A percentile compares a stretch with the other conserved stretches of the same genome.
Conservation (phyloP, 2,888 invertebrate species). For the Craniophora ligustri region DNA sequence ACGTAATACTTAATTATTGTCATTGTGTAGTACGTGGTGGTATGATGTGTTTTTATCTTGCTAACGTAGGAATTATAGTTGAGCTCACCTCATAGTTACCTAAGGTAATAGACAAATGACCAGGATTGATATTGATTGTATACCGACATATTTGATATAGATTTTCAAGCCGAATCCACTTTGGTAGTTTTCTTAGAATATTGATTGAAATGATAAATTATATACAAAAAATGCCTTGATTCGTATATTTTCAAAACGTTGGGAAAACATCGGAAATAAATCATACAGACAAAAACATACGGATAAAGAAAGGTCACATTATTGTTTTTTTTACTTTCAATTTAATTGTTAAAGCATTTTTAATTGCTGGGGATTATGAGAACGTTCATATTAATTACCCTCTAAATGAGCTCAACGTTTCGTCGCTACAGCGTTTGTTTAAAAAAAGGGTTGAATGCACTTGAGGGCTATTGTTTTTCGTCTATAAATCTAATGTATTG, state of each 20-base stretch:
- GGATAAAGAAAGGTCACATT: conserved; percentile 64
- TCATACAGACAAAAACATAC: conserved; percentile 37
- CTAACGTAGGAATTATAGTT: no score
- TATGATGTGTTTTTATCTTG: no score
- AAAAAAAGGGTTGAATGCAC: conserved; percentile 79
- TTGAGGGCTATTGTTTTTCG: conserved; percentile 80
- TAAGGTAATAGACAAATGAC: no score
- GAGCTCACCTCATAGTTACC: no score
- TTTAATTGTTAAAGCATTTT: conserved; percentile 65
- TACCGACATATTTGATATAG: no score
- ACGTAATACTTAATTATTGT: conserved; percentile 10
- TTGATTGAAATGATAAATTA: no score
- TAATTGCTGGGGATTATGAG: conserved; percentile 83
- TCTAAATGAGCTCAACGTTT: conserved; percentile 81
- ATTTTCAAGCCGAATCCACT: no score
- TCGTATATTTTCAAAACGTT: no score
- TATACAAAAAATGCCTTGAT: no score
- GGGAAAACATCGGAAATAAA: conserved; percentile 28
- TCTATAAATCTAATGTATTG: conserved; percentile 85
- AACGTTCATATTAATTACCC: conserved; percentile 85
- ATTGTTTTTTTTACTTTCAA: conserved; percentile 65
- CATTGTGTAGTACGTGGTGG: neutral
- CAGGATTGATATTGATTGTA: no score
- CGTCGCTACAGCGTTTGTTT: conserved; percentile 60
- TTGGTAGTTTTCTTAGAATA: no score